A percentile compares a stretch with the other conserved stretches of the same genome.
Evolutionary conservation across 2,888 invertebrate species (phyloP).

Genomic region (Dryococelus australis): DNA sequence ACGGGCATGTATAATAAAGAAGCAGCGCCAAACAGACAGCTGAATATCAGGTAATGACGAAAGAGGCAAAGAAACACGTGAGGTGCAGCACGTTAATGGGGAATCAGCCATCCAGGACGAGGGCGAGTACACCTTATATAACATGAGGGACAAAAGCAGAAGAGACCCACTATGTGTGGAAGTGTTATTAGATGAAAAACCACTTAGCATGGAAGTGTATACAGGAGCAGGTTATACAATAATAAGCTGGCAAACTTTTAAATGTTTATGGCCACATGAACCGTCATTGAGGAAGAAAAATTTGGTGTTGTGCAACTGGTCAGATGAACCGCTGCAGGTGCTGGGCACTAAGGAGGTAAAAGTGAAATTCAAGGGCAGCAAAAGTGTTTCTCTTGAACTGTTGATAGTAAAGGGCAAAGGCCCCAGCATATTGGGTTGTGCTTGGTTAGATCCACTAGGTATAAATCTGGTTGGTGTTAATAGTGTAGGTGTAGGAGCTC

Average conservation of each 20-base stretch:
- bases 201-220: not conserved
- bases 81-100: not conserved
- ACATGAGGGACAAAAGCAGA: not conserved
- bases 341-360: not conserved
- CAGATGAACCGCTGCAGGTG: not conserved
- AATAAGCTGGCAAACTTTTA: not conserved
- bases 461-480: not conserved
- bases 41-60: too few species aligned
- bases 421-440: not conserved
- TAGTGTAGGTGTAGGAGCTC: not conserved
- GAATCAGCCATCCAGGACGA: not conserved
- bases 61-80: not conserved
- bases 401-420: not conserved
- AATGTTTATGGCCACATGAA: not conserved
- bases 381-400: not conserved
- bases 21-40: not conserved
- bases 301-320: not conserved
- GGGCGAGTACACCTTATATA: not conserved
- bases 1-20: too few species aligned
- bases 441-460: not conserved
- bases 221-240: not conserved
- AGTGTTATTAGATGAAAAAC: not conserved
- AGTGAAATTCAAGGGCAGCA: not conserved
- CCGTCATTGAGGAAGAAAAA: not conserved
- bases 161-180: not conserved